phyloP scores from a whole-genome alignment of 2,113 vertebrate species.

The Baryphthengus martii region DNA sequence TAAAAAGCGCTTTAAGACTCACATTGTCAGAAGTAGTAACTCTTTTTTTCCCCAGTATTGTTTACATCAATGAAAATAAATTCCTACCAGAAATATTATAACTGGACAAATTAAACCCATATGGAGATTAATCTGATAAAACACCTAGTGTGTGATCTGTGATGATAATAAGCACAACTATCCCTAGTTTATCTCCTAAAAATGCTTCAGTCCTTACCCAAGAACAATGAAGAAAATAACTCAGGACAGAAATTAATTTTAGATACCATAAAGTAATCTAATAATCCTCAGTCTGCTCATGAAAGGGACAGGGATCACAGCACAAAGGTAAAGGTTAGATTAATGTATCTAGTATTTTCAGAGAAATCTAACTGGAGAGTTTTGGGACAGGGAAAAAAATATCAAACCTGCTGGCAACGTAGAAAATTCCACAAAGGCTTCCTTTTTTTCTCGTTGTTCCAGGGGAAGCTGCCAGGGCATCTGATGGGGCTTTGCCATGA shows the following conservation, averaged over 20 bases:
- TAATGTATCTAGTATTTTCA: background rate
- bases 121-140: background rate
- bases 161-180: background rate
- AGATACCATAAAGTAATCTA: background rate
- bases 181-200: background rate
- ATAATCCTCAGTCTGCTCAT: background rate
- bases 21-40: background rate
- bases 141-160: background rate
- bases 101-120: background rate
- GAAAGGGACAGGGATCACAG: background rate
- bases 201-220: background rate
- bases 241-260: background rate
- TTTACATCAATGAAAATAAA: background rate
- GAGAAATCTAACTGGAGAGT: background rate
- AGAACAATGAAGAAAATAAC: background rate
- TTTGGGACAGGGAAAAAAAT: background rate
- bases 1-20: background rate
- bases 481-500: conserved; percentile 93
- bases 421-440: conserved; percentile 92
- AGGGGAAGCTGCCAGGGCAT: conserved; percentile 96
- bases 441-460: conserved; percentile 92
- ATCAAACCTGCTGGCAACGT: conserved; percentile 91
- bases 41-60: background rate
- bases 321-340: background rate
- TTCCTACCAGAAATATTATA: background rate